Evolutionary conservation across 2,113 vertebrate genomes (phyloP).

Genomic region (Corvus hawaiiensis): DNA sequence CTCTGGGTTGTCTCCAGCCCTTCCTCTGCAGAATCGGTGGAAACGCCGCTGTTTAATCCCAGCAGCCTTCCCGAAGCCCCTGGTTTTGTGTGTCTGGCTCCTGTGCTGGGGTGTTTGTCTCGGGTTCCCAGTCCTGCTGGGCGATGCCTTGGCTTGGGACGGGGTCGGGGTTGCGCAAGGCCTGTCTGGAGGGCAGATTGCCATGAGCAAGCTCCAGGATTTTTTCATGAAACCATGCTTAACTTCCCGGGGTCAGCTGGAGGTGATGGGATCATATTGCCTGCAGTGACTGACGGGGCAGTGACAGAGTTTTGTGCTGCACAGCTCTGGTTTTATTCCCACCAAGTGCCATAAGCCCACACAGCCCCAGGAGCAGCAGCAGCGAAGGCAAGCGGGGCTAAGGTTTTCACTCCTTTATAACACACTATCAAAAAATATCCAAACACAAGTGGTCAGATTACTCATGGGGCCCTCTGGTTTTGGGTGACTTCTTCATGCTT

Average conservation of each 20-base stretch:
- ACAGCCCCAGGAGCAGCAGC: rapidly evolving
- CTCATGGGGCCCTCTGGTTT: neutral
- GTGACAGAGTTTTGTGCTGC: neutral
- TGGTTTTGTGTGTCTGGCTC: neutral
- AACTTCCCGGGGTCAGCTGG: slow-evolving; percentile 1
- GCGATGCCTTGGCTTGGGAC: neutral
- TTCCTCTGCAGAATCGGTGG: neutral
- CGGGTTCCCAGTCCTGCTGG: neutral
- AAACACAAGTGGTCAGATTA: neutral
- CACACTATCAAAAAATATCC: neutral
- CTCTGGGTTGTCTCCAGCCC: neutral
- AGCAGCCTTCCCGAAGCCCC: neutral
- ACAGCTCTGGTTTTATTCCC: neutral
- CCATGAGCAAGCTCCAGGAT: neutral
- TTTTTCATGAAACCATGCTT: neutral
- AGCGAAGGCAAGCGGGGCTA: neutral
- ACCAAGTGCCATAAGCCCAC: rapidly evolving
- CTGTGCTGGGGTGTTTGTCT: neutral
- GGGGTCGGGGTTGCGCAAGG: neutral
- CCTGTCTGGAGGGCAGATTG: slow-evolving; percentile 17
- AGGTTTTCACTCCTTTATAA: neutral
- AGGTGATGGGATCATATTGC: slow-evolving; percentile 8
- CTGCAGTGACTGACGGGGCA: neutral
- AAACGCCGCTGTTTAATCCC: neutral
- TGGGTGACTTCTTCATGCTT: neutral